Evolutionary conservation across 53 echinoderm and acorn worm species (phyloP).

Genomic region (Crossaster papposus): DNA sequence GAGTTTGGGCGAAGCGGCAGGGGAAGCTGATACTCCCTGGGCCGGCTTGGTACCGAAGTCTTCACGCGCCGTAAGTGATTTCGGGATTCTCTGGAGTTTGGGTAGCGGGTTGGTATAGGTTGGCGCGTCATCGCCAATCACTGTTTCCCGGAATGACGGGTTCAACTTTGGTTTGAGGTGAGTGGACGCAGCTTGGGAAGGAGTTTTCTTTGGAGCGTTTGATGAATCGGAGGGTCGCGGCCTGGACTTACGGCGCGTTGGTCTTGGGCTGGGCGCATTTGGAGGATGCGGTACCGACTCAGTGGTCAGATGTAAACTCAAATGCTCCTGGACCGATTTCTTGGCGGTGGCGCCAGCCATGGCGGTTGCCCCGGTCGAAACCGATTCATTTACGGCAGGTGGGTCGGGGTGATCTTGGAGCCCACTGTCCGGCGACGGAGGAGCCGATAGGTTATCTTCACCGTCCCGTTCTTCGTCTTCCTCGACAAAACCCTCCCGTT

Average conservation of each 20-base stretch:
- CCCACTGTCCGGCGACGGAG: background rate
- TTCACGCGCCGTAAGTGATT: background rate
- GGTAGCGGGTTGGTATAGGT: background rate
- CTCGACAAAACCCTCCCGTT: background rate
- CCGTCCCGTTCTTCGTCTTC: background rate
- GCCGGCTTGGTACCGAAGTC: background rate
- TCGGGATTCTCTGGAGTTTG: background rate
- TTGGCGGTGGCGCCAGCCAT: background rate
- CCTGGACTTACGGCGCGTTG: background rate
- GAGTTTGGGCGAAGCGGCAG: background rate
- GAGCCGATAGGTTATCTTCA: too few relatives aligned
- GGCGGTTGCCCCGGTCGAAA: background rate
- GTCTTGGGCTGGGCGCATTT: background rate
- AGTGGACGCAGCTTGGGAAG: background rate
- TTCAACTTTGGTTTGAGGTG: background rate
- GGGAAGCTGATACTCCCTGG: background rate
- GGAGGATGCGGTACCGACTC: slow-evolving; percentile 2
- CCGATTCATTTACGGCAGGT: background rate
- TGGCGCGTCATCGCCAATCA: background rate
- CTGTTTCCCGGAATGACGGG: background rate
- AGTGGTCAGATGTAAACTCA: background rate
- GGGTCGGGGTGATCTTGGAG: background rate
- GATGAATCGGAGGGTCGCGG: background rate
- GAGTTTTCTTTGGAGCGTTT: background rate
- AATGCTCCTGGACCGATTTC: background rate